These are phyloP conservation scores for Hydractinia echinata DNA, from an alignment of 30 jellyfish, hydroid and myxozoan genomes.

Conservation along the genomic window DNA sequence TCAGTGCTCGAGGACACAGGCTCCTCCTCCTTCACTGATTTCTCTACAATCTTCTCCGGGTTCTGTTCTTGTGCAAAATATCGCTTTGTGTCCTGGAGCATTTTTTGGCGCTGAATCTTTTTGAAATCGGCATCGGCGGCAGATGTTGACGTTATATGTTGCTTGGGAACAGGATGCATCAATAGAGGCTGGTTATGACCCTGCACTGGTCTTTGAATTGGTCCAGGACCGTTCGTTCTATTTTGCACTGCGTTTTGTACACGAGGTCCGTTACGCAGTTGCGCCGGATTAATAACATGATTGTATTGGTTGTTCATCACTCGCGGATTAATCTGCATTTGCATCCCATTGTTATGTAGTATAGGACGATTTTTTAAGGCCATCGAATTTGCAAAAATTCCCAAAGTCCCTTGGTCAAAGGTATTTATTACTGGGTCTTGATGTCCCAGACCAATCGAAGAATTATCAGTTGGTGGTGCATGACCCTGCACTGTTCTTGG, in stretches of 20 bases:
- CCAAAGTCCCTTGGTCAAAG: background rate
- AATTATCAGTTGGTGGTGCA: constrained; percentile 40
- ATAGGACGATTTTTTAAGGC: background rate
- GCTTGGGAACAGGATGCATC: constrained; percentile 3
- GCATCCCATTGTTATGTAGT: background rate
- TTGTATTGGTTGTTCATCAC: background rate
- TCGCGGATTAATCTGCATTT: background rate
- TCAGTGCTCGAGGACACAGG: background rate
- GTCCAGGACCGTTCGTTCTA: constrained; percentile 25
- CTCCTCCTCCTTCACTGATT: background rate
- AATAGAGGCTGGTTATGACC: constrained; percentile 15
- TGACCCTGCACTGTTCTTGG: constrained; percentile 80
- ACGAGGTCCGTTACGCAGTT: constrained; percentile 8
- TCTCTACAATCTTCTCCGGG: background rate
- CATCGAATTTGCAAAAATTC: background rate
- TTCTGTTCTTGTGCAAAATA: constrained; percentile 58
- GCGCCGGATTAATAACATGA: background rate
- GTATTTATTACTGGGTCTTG: background rate
- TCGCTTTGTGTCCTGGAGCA: constrained; percentile 84
- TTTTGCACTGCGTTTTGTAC: background rate
- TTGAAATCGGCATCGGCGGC: constrained; percentile 39
- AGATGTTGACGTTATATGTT: background rate
- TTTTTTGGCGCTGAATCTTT: constrained; percentile 81
- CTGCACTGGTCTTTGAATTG: constrained; percentile 38
- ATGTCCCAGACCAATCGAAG: constrained; percentile 8